Base-by-base conservation (phyloP, 2,888 invertebrate species). In the Parnassius apollo region DNA sequence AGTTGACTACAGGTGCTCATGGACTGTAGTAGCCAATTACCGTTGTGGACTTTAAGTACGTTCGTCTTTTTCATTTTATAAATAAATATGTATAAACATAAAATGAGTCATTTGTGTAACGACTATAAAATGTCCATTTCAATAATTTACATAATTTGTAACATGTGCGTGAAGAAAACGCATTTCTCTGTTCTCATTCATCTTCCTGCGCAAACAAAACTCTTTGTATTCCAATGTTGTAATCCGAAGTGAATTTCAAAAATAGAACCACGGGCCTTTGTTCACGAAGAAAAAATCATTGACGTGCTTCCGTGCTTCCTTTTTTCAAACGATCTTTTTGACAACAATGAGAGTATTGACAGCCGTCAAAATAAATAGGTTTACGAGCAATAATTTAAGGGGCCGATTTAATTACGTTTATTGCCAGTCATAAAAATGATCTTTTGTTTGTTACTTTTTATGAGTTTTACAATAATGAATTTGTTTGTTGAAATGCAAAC, bases 251-350 rank as follows among this genome's bases (percentile, higher is more conserved):
- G 64, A 80, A 83, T 80, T 82, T 83, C 75, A 73, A 84, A 88
- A 85, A 88, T 86, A 86, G 86, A 83, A 85, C 80, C 55, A 65
- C 64, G 64, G 22, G 62, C 75, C 77, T 86, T 88, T 90, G 88
- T 88, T 87, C 75, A 53, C 35, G 10, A n/a, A 25, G 51, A 60
- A 59, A 57, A 62, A 53, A 57, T 25, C 46, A 56, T 61, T 35
- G 49, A 51, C 51, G 22, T 56, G 59, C 53, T 53, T 57, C 52
- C 57, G 22, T 56, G 59, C 53, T 49, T 57, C 52, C 57, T 60
- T 65, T 62, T 66, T 62, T 59, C 44, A n/a, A 48, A 53, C 60
- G 55, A 48, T 49, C 58, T 49, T 50, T 55, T 50, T 42, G 45
- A 51, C 61, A 59, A 59, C 59, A 63, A 55, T 55, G 59, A 56